Evolutionary conservation across 2,888 invertebrate genomes (phyloP), one percentile per base, ranked within the genome.

Genomic region (Diarsia dahlii): DNA sequence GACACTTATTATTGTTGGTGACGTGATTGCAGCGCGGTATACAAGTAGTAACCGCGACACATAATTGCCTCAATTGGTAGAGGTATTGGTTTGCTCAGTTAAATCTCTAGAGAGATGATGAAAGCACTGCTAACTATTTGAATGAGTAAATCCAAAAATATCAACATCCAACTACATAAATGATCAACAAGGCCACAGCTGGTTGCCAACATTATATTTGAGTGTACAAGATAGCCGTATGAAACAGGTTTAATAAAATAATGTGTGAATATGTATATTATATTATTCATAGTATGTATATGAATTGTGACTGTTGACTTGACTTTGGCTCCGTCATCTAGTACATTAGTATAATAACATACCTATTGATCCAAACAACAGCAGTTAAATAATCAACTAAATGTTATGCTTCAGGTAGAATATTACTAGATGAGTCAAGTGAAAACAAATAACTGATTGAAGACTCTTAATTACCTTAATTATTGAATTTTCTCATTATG

Each of bases 181-280:
- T 52, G 62, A 63, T 67, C 56, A 80, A 80, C 80, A 80, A 80
- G 80, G 84, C 39, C 56, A 84, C 84, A 52, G 62, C 60, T 66
- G 80, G 52, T 71, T 84, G 80, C 84, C 84, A 84, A 80, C 80
- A 60, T 58, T 69, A 84, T 45, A 69, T 60, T 60, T 9, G 50
- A 18, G 23, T 62, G 60, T 66, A 62, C 66, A 64, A 77, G 15
- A 66, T 39, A 58, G 45, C 20, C 4, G 20, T 48, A 34, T 39
- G 63, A 60, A 66, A 76, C 48, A 48, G n/a, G 34, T 63, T 23
- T 48, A 39, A 78, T 71, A 48, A 52, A 62, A 52, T 56, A 52
- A 34, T 3, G 18, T 48, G 18, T 60, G 58, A 58, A 28, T 34
- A 72, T 71, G 28, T 15, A 13, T 54, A 8, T 20, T 6, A 12